Evolutionary conservation across 2,113 vertebrate genomes (phyloP), one percentile per base, ranked within the genome.

Genomic region (Macquaria australasica): DNA sequence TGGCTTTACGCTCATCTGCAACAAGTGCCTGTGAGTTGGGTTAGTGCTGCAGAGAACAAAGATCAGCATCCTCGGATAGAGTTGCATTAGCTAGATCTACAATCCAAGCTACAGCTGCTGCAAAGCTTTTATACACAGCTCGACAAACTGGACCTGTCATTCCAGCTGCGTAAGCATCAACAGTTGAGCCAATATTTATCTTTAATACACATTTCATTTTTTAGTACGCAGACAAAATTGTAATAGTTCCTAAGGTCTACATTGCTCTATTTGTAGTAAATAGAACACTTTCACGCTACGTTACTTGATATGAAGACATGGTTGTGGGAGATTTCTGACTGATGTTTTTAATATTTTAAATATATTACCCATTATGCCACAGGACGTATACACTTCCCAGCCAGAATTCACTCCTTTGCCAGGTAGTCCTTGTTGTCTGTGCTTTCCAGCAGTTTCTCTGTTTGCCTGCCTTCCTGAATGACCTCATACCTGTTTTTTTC

Each of bases 1-100:
- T 87, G 80, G 93, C 95, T 94, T 58, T 34, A 28, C 55, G 7
- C 68, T 76, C 70, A 0, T 76, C 84, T 77, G 83, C 92, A 94
- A 94, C 93, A 94, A 91, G 94, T 92, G 87, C 50, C 39, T 56
- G 55, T 18, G 81, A 66, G 55, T 81, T 45, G 59, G 74, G 69
- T 56, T 39, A 0, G 37, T 87, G 73, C 79, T 12, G 51, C 50
- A 21, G 20, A 58, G 60, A 51, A 21, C 60, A 67, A 70, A 90
- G 45, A 77, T 72, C 60, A 60, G 60, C 71, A 21, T 31, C 59
- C 50, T 74, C 4, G 8, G 37, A 43, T 2, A 41, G 37, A 73
- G 37, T 14, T 15, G 39, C 37, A 20, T 23, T 14, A 9, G 37
- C 23, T 23, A 4, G 28, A 59, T 58, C 3, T 55, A 21, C 20